These are phyloP conservation scores for Upupa epops DNA, from an alignment of 2,113 vertebrate species.

Conservation along the genomic window DNA sequence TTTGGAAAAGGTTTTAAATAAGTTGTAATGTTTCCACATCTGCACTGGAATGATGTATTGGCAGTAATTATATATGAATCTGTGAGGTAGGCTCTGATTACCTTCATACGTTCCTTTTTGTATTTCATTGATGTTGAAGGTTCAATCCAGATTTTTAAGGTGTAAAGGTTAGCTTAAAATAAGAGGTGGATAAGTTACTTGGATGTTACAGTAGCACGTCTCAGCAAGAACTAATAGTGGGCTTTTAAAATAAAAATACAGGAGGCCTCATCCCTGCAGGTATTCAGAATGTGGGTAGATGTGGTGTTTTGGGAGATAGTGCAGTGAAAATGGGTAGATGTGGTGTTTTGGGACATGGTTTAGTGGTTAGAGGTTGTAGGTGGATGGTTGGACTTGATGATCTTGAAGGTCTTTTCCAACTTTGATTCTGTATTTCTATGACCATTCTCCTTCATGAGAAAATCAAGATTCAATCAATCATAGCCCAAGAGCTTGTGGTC, in stretches of 20 bases:
- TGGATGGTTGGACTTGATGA: too few relatives aligned
- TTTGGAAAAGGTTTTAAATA: conserved; percentile 38
- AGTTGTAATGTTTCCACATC: conserved; percentile 25
- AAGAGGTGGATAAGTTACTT: neutral
- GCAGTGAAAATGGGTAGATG: too few relatives aligned
- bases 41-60: neutral
- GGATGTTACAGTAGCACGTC: neutral
- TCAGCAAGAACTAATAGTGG: neutral
- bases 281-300: too few relatives aligned
- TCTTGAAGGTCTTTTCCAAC: too few relatives aligned
- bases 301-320: too few relatives aligned
- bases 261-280: neutral
- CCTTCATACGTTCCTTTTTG: neutral
- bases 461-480: conserved; percentile 8
- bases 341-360: too few relatives aligned
- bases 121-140: neutral
- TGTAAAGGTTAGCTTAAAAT: neutral
- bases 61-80: neutral
- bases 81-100: neutral
- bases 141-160: neutral
- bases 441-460: conserved; percentile 26
- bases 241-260: neutral
- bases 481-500: conserved; percentile 8
- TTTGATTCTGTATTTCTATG: too few relatives aligned
- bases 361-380: too few relatives aligned